phyloP scores from a whole-genome alignment of 2,888 invertebrate species.

The Phyllotreta cruciferae region DNA sequence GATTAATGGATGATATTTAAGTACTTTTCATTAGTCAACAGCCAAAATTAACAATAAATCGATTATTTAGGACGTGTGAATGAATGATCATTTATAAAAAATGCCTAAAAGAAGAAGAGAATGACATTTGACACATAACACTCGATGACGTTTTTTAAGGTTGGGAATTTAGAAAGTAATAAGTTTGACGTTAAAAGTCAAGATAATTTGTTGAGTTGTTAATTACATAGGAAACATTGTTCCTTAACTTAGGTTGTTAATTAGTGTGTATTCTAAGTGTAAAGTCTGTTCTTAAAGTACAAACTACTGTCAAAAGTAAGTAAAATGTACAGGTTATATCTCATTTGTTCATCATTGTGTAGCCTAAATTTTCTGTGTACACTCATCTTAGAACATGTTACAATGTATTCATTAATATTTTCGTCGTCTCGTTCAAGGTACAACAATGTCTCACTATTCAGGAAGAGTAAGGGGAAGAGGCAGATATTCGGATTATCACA shows the following conservation, averaged over 20 bases:
- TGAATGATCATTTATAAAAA: background rate
- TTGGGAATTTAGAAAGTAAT: constrained; percentile 3
- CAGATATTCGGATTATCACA: constrained; percentile 38
- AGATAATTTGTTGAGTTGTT: background rate
- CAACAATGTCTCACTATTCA: constrained; percentile 41
- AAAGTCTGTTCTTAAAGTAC: constrained; percentile 21
- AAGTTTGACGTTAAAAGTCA: constrained; percentile 6
- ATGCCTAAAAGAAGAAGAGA: constrained; percentile 8
- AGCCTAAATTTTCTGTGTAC: constrained; percentile 9
- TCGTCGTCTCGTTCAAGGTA: constrained; percentile 24
- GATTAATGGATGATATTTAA: too few species aligned
- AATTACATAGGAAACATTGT: background rate
- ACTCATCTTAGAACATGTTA: constrained; percentile 6
- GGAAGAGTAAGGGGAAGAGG: constrained; percentile 45
- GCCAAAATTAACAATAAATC: too few species aligned
- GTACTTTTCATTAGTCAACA: too few species aligned
- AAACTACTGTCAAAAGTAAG: constrained; percentile 24
- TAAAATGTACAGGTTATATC: constrained; percentile 11
- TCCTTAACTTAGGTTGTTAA: background rate
- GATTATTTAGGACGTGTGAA: background rate
- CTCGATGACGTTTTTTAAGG: background rate
- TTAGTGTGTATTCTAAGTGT: constrained; percentile 18
- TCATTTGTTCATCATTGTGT: constrained; percentile 8
- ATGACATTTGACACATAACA: background rate
- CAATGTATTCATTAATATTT: background rate